Conservation (phyloP, 2,113 vertebrate species). For the Vicugna pacos region DNA sequence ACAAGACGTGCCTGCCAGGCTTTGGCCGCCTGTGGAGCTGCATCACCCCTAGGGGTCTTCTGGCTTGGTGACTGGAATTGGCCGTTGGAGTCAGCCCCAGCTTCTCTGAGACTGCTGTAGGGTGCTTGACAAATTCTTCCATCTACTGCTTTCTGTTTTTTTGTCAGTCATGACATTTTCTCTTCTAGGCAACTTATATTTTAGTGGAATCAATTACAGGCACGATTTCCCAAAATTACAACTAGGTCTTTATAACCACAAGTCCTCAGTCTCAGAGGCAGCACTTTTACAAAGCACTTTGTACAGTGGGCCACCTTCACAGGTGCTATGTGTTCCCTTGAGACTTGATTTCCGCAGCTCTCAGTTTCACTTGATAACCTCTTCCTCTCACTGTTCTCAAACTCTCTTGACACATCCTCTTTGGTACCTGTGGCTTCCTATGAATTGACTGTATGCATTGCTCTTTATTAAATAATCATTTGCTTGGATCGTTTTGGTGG, state of each 20-base stretch:
- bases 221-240: background rate
- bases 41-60: background rate
- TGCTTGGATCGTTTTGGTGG: background rate
- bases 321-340: background rate
- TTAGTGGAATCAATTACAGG: background rate
- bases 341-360: background rate
- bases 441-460: background rate
- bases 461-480: conserved; percentile 56
- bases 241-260: background rate
- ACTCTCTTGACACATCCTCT: background rate
- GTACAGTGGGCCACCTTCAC: background rate
- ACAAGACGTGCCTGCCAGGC: background rate
- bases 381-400: background rate
- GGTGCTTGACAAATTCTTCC: background rate
- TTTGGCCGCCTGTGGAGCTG: background rate
- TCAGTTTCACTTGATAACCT: background rate
- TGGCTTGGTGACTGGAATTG: background rate
- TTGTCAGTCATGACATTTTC: background rate
- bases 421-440: background rate
- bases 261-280: background rate
- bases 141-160: background rate
- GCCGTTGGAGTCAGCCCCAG: background rate
- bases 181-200: background rate
- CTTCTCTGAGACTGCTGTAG: background rate
- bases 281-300: background rate